phyloP scores from a whole-genome alignment of 2,888 invertebrate genomes.

The Leptogaster cylindrica region DNA sequence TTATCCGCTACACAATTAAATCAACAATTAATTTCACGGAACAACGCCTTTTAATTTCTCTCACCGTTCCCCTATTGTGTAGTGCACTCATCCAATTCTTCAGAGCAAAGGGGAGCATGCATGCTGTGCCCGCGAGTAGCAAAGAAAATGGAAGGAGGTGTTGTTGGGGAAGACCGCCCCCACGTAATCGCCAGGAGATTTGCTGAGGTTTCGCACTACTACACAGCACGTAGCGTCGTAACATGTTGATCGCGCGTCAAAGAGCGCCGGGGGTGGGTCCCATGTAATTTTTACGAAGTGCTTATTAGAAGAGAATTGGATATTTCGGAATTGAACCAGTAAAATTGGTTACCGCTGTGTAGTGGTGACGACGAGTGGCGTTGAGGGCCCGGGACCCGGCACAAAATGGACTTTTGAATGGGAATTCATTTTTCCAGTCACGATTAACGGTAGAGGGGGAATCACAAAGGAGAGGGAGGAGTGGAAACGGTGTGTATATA shows the following conservation, averaged over 20 bases:
- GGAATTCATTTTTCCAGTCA: conserved; percentile 19
- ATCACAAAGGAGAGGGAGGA: neutral
- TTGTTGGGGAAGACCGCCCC: neutral
- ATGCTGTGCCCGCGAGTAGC: too few species aligned
- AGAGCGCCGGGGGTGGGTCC: conserved; percentile 7
- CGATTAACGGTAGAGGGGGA: conserved; percentile 33
- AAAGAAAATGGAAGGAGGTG: neutral
- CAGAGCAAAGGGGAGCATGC: too few species aligned
- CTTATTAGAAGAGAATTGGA: conserved; percentile 52
- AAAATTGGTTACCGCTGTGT: conserved; percentile 45
- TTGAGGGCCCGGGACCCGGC: conserved; percentile 13
- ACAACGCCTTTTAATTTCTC: too few species aligned
- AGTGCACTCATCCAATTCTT: too few species aligned
- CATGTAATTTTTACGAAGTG: conserved; percentile 51
- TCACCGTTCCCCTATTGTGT: too few species aligned
- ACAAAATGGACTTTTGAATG: conserved; percentile 31
- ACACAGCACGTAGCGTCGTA: neutral
- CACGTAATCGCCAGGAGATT: conserved; percentile 21
- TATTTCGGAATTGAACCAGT: conserved; percentile 45
- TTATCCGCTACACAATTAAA: too few species aligned
- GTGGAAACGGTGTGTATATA: conserved; percentile 36
- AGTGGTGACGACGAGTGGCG: conserved; percentile 13
- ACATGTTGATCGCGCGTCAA: neutral
- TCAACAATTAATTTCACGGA: too few species aligned
- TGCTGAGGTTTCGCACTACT: conserved; percentile 35